A percentile compares a stretch with the other conserved stretches of the same genome.
phyloP scores from a whole-genome alignment of 2,113 vertebrate species.

The Anoplopoma fimbria region DNA sequence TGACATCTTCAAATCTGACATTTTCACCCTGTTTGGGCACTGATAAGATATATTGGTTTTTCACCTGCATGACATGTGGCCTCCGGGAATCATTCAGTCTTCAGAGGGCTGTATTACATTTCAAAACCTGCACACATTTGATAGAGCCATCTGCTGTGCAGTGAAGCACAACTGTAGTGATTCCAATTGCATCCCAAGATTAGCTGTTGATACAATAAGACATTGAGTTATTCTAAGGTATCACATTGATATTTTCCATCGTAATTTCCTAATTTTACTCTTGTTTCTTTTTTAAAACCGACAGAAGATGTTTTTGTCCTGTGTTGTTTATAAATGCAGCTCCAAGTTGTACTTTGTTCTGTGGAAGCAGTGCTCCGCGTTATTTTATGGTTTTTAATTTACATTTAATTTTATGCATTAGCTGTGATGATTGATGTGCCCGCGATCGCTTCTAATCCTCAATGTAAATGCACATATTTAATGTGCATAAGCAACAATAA shows the following conservation, averaged over 20 bases:
- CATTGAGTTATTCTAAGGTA: conserved; percentile 3
- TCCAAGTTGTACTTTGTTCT: neutral
- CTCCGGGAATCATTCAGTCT: conserved; percentile 35
- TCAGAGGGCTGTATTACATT: conserved; percentile 41
- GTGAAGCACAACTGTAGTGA: neutral
- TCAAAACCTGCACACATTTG: conserved; percentile 38
- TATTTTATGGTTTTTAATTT: neutral
- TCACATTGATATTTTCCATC: neutral
- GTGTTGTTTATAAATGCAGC: neutral
- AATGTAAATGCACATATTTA: neutral
- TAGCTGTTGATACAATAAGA: conserved; percentile 36
- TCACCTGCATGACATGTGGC: conserved; percentile 50
- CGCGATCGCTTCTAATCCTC: neutral
- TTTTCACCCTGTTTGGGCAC: conserved; percentile 33
- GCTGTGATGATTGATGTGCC: neutral
- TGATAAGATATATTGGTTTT: conserved; percentile 57
- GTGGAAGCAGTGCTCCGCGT: neutral
- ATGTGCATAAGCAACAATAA: neutral
- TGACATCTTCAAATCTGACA: conserved; percentile 20
- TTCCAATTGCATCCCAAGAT: conserved; percentile 30
- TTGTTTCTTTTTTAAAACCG: too few species aligned
- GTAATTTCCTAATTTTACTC: too few species aligned
- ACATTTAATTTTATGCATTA: neutral
- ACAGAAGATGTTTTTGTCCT: too few species aligned
- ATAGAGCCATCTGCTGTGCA: conserved; percentile 50